Conservation (phyloP, 2,797 vertebrate genomes). For the Euphonia xanthogaster region DNA sequence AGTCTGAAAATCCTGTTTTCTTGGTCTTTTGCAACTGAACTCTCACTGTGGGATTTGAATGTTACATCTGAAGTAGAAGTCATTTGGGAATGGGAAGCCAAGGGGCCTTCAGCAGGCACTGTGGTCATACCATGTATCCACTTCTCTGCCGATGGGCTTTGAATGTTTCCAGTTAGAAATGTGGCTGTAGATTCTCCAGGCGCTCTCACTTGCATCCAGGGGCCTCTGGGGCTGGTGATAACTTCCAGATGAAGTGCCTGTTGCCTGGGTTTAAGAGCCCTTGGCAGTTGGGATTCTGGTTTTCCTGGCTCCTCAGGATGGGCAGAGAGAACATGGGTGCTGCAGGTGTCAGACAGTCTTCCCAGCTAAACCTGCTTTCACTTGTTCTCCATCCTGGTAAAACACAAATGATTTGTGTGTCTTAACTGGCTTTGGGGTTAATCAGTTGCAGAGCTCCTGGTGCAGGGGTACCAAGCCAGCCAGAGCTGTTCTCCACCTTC, state of each 20-base stretch:
- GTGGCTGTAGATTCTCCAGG: background rate
- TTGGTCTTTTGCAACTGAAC: background rate
- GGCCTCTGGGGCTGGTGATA: background rate
- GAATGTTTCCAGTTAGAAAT: background rate
- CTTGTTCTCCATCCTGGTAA: background rate
- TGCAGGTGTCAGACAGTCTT: background rate
- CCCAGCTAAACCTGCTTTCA: background rate
- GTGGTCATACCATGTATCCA: background rate
- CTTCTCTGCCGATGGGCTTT: background rate
- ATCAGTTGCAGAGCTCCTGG: background rate
- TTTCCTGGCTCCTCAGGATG: background rate
- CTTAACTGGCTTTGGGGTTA: background rate
- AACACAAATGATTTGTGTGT: background rate
- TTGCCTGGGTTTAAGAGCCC: background rate
- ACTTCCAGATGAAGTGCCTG: rapidly evolving
- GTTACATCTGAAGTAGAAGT: background rate
- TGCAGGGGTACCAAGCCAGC: rapidly evolving
- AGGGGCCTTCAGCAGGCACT: background rate
- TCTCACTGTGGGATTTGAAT: rapidly evolving
- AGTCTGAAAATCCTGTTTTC: background rate
- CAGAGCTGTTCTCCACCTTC: background rate
- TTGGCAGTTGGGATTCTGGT: background rate
- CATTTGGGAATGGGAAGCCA: background rate
- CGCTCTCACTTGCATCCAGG: background rate
- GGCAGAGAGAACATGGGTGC: background rate